Percentiles rank a stretch among this genome's conserved stretches.
phyloP scores from a whole-genome alignment of 1,140 invertebrate species.

The Phortica variegata region DNA sequence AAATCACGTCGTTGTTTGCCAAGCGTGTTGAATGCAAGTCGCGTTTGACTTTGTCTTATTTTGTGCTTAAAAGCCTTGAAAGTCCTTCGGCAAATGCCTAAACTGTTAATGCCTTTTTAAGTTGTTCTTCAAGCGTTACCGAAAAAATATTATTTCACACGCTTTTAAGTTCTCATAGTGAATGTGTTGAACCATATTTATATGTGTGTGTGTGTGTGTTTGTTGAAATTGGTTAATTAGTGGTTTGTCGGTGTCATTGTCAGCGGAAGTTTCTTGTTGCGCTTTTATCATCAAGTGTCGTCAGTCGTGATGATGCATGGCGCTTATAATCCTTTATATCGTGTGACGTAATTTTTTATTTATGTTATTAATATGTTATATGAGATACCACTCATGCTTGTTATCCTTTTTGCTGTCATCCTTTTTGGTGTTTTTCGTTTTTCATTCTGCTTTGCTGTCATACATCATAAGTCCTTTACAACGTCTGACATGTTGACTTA shows the following conservation, averaged over 20 bases:
- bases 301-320: not conserved
- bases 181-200: too few relatives aligned
- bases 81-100: not conserved
- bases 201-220: slow-evolving; percentile 13
- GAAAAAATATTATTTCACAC: slow-evolving; percentile 9
- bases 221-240: not conserved
- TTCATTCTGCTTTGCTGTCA: too few relatives aligned
- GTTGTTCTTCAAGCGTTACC: slow-evolving; percentile 9
- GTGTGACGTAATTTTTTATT: not conserved
- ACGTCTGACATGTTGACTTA: too few relatives aligned
- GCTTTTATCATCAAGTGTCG: not conserved
- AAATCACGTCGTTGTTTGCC: slow-evolving; percentile 52
- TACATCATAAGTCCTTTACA: too few relatives aligned
- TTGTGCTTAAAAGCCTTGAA: too few relatives aligned
- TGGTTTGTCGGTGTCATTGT: too few relatives aligned
- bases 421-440: too few relatives aligned
- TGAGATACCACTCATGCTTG: not conserved
- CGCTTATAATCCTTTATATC: not conserved
- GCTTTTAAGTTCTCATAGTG: too few relatives aligned
- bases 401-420: too few relatives aligned
- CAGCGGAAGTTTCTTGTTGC: not conserved
- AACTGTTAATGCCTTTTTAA: slow-evolving; percentile 34
- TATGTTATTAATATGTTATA: slow-evolving; percentile 1
- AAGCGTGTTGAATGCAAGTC: slow-evolving; percentile 42
- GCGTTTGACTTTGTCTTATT: slow-evolving; percentile 25